Conservation (phyloP, 2,113 vertebrate species). For the Arizona elegans region DNA sequence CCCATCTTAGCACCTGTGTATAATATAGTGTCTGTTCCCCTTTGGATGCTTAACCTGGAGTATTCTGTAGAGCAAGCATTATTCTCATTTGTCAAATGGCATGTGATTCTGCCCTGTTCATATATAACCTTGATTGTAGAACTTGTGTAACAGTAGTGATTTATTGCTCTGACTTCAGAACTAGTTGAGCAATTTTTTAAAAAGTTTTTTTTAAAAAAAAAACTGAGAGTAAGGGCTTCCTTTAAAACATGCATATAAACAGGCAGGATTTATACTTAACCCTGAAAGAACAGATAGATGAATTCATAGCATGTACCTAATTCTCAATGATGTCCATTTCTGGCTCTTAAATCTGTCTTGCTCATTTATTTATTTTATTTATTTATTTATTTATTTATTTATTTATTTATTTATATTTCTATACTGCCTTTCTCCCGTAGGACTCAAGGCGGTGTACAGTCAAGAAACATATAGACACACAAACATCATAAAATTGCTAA, state of each 20-base stretch:
- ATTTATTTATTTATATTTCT: too few species aligned
- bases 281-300: too few species aligned
- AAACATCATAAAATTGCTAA: too few species aligned
- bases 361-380: too few species aligned
- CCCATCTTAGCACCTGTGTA: neutral
- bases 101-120: slow-evolving; percentile 24
- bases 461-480: too few species aligned
- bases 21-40: neutral
- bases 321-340: neutral
- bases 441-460: too few species aligned
- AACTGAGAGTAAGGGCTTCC: neutral
- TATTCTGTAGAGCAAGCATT: neutral
- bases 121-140: neutral
- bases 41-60: too few species aligned
- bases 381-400: too few species aligned
- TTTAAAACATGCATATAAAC: neutral
- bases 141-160: neutral
- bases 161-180: neutral
- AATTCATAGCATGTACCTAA: neutral
- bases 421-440: too few species aligned
- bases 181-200: neutral
- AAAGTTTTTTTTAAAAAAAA: too few species aligned
- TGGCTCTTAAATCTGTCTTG: neutral
- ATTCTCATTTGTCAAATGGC: slow-evolving; percentile 21
- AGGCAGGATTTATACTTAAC: too few species aligned